phyloP scores from a whole-genome alignment of 2,113 vertebrate genomes.

The Dasypus novemcinctus region DNA sequence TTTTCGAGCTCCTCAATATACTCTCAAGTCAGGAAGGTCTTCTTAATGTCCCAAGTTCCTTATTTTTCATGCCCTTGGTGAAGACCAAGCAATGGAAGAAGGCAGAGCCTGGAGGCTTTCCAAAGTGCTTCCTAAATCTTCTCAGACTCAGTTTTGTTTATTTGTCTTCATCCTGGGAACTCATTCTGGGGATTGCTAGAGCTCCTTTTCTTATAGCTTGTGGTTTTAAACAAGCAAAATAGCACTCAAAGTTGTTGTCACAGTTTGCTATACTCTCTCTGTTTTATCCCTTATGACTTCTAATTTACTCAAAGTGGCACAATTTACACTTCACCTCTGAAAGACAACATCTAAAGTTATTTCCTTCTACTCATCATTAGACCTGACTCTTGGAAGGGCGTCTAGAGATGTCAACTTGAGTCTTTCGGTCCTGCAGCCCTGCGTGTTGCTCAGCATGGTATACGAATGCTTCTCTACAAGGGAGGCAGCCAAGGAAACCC shows the following conservation, averaged over 20 bases:
- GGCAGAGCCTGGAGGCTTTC: not conserved
- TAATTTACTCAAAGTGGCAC: no score
- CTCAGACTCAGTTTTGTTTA: not conserved
- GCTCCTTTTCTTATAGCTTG: not conserved
- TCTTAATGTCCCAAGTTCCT: not conserved
- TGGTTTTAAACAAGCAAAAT: not conserved
- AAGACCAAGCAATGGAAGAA: not conserved
- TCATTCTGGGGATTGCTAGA: not conserved
- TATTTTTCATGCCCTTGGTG: not conserved
- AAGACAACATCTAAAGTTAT: not conserved
- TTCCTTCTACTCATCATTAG: not conserved
- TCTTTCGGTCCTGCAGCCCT: not conserved
- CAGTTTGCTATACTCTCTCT: not conserved
- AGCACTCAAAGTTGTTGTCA: not conserved
- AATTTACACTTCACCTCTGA: not conserved
- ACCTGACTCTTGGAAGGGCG: not conserved
- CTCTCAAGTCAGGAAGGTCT: not conserved
- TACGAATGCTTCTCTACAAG: not conserved
- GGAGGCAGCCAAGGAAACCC: not conserved
- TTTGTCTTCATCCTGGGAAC: not conserved
- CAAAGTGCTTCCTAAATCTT: not conserved
- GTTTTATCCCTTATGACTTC: not conserved
- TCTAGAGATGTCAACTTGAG: not conserved
- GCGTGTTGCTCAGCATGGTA: not conserved
- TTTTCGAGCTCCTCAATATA: not conserved